Conservation (phyloP, 2,113 vertebrate genomes). For the Alosa alosa region DNA sequence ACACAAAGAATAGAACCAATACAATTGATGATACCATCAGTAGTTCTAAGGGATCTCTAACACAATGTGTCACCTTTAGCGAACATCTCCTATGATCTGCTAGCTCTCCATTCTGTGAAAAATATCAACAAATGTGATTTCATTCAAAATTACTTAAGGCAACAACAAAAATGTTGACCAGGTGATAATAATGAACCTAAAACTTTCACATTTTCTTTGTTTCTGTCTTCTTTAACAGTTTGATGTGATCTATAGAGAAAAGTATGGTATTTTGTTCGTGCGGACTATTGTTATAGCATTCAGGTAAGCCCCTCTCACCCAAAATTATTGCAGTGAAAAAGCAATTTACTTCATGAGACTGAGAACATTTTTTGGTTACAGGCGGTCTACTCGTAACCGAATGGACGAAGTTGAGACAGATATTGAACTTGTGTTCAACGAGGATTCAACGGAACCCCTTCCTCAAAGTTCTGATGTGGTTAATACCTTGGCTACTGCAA, state of each 20-base stretch:
- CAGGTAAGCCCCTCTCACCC: neutral
- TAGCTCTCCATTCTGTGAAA: no score
- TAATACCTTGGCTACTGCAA: neutral
- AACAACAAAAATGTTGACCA: no score
- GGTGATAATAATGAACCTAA: neutral
- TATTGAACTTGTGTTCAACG: conserved; percentile 25
- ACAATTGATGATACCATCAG: no score
- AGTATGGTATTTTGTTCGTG: conserved; percentile 13
- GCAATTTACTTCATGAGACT: neutral
- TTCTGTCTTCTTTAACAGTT: conserved; percentile 21
- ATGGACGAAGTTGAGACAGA: conserved; percentile 16
- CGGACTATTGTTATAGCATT: conserved; percentile 21
- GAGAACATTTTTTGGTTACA: neutral
- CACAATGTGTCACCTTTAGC: no score
- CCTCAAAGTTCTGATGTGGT: conserved; percentile 9
- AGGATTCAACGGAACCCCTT: neutral
- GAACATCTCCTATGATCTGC: no score
- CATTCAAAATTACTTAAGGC: no score
- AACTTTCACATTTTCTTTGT: neutral
- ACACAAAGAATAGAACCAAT: no score
- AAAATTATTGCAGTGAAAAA: neutral
- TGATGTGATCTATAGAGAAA: conserved; percentile 7
- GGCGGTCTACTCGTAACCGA: neutral
- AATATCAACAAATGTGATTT: no score
- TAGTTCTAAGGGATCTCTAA: no score